Evolutionary conservation across 2,797 vertebrate genomes (phyloP).

Genomic region (Hippoglossus hippoglossus): DNA sequence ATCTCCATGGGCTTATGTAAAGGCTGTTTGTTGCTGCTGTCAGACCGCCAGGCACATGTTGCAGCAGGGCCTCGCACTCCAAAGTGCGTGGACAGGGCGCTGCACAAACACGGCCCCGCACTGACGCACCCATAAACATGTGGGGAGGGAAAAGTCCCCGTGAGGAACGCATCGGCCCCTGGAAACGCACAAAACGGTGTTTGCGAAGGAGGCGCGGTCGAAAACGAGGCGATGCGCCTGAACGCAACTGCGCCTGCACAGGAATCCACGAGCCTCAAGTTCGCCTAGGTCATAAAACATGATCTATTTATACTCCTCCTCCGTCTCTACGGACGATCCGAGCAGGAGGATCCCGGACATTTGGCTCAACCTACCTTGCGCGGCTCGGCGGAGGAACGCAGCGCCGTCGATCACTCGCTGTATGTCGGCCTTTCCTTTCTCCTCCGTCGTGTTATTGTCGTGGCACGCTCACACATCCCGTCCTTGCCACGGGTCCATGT

Average conservation of each 20-base stretch:
- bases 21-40: slow-evolving; percentile 53
- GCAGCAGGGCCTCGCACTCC: slow-evolving; percentile 65
- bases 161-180: not conserved
- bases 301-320: slow-evolving; percentile 47
- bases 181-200: not conserved
- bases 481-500: slow-evolving; percentile 87
- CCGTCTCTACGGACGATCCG: slow-evolving; percentile 2
- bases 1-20: slow-evolving; percentile 1
- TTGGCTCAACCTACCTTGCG: slow-evolving; percentile 59
- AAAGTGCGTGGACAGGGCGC: slow-evolving; percentile 4
- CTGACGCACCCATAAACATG: slow-evolving; percentile 51
- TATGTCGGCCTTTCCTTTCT: not conserved
- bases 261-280: slow-evolving; percentile 69
- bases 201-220: not conserved
- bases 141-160: not conserved
- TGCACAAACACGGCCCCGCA: slow-evolving; percentile 62
- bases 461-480: slow-evolving; percentile 66
- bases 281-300: slow-evolving; percentile 59
- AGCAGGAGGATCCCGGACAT: slow-evolving; percentile 6
- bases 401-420: slow-evolving; percentile 30
- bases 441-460: slow-evolving; percentile 75
- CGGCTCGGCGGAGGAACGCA: not conserved
- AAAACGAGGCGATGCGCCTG: slow-evolving; percentile 35
- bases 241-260: slow-evolving; percentile 7
- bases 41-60: slow-evolving; percentile 67